phyloP scores from a whole-genome alignment of 2,797 vertebrate species.

The Discoglossus pictus region DNA sequence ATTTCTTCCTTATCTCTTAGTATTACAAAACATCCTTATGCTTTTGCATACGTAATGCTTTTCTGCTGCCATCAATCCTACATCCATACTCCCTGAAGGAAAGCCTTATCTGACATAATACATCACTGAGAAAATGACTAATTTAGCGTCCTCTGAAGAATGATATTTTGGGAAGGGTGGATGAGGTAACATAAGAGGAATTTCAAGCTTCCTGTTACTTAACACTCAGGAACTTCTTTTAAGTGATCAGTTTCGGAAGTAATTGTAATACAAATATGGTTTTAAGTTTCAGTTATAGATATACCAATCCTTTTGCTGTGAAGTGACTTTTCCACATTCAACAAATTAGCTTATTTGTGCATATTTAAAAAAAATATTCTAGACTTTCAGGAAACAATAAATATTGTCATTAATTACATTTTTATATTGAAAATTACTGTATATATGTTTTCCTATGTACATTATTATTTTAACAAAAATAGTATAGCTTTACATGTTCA shows the following conservation, averaged over 20 bases:
- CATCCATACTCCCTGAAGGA: conserved; percentile 14
- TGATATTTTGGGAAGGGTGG: conserved; percentile 37
- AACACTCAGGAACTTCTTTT: conserved; percentile 42
- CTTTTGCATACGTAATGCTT: conserved; percentile 41
- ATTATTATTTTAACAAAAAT: too few relatives aligned
- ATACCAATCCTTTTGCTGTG: conserved; percentile 4
- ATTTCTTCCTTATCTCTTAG: not conserved
- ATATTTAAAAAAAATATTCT: too few relatives aligned
- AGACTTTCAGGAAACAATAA: too few relatives aligned
- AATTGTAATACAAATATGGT: conserved; percentile 36
- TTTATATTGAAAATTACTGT: too few relatives aligned
- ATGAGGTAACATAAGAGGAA: conserved; percentile 42
- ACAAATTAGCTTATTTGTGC: conserved; percentile 27
- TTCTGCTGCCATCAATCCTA: conserved; percentile 13
- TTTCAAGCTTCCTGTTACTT: conserved; percentile 47
- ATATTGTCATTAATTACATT: too few relatives aligned
- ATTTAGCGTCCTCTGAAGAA: conserved; percentile 34
- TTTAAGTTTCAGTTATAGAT: conserved; percentile 16
- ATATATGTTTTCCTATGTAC: too few relatives aligned
- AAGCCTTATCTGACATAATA: conserved; percentile 39
- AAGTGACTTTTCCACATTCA: conserved; percentile 18
- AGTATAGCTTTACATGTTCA: too few relatives aligned
- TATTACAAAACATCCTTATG: conserved; percentile 19
- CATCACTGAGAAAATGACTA: conserved; percentile 35
- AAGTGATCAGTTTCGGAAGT: conserved; percentile 42